These are phyloP conservation scores for Cryptops parisi DNA, from an alignment of 2,888 invertebrate species.

Conservation along the genomic window DNA sequence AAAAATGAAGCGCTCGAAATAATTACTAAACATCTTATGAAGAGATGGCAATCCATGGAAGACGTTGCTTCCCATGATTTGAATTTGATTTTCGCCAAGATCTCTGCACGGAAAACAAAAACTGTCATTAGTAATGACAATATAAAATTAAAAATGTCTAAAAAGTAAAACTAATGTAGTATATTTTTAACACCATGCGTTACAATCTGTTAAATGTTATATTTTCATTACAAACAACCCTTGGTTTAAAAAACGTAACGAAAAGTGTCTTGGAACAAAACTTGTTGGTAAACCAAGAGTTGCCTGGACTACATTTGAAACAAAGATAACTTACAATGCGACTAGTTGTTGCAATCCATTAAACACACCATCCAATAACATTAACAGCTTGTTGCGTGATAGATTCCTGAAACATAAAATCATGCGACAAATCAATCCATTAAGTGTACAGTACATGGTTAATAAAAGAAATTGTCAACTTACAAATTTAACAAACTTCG, in stretches of 20 bases:
- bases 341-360: conserved; percentile 21
- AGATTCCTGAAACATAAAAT: conserved; percentile 22
- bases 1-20: no score
- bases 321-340: conserved; percentile 19
- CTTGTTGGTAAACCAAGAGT: no score
- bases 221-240: no score
- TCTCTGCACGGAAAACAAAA: conserved; percentile 23
- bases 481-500: conserved; percentile 28
- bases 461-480: conserved; percentile 19
- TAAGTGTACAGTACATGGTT: background rate
- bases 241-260: no score
- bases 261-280: no score
- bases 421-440: background rate
- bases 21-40: no score
- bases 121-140: no score
- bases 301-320: no score
- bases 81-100: conserved; percentile 25
- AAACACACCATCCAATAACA: conserved; percentile 22
- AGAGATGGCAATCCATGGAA: conserved; percentile 26
- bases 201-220: no score
- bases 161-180: no score
- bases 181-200: no score
- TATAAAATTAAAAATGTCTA: no score
- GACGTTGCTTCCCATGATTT: conserved; percentile 24
- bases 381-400: conserved; percentile 21